These are phyloP conservation scores for Caenorhabditis sp. DNA, from an alignment of 2,888 invertebrate species.

Conservation along the genomic window DNA sequence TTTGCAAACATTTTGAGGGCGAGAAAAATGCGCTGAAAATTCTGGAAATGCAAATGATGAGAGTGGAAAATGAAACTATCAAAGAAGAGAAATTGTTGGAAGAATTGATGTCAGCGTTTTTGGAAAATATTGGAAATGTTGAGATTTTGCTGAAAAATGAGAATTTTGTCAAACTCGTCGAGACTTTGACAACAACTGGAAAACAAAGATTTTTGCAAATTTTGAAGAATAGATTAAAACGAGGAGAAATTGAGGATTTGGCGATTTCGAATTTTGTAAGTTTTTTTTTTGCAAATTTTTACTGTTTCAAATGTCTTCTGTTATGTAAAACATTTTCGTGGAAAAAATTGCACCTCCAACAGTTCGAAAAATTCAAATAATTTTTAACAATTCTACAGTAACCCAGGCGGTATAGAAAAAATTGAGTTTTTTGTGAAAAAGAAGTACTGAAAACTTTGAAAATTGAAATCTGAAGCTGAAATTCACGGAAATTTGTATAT, in stretches of 20 bases:
- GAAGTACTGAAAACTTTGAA: no score
- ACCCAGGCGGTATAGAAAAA: no score
- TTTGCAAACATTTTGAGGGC: constrained; percentile 10
- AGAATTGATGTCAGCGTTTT: constrained; percentile 22
- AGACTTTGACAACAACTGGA: constrained; percentile 13
- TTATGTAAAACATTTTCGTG: no score
- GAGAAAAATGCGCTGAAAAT: constrained; percentile 10
- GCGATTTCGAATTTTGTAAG: no score
- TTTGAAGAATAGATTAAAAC: constrained; percentile 10
- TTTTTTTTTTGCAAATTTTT: no score
- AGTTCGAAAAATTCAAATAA: no score
- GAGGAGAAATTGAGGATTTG: neutral
- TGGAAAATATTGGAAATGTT: neutral
- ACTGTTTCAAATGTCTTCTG: no score
- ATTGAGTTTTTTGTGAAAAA: no score
- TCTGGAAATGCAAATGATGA: constrained; percentile 17
- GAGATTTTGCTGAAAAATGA: neutral
- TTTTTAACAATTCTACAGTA: no score
- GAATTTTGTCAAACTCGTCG: constrained; percentile 12
- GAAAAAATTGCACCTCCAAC: no score
- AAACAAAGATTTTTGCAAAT: constrained; percentile 14
- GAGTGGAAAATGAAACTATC: constrained; percentile 17
- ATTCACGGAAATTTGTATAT: no score
- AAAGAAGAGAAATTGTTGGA: constrained; percentile 15
- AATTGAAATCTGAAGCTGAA: no score